phyloP scores from a whole-genome alignment of 35 echinoderm and acorn worm genomes.

The Ptychodera flava region DNA sequence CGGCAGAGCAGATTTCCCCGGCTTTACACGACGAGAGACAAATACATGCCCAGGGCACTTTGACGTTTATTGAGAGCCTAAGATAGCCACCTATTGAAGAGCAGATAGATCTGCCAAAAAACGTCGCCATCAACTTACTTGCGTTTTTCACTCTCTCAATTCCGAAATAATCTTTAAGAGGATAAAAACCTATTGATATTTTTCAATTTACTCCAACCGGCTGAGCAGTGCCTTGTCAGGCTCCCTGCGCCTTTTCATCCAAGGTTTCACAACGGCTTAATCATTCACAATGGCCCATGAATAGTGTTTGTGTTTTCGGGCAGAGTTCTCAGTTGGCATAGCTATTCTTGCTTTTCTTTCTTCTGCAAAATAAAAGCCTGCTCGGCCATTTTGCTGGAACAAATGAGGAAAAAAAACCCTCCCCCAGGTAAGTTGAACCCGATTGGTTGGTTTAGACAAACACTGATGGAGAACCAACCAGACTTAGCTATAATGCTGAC shows the following conservation, averaged over 20 bases:
- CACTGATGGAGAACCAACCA: not conserved
- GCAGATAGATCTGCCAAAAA: not conserved
- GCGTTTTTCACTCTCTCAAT: not conserved
- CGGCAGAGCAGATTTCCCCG: not conserved
- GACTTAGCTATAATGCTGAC: not conserved
- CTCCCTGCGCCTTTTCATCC: not conserved
- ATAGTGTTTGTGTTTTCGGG: not conserved
- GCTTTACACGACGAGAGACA: too few species aligned
- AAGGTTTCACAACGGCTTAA: not conserved
- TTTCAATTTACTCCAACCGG: not conserved
- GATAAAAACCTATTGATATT: not conserved
- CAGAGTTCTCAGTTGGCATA: not conserved
- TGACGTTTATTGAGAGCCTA: not conserved
- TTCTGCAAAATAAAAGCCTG: not conserved
- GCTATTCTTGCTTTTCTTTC: not conserved
- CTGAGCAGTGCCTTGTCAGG: not conserved
- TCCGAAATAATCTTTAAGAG: conserved; percentile 1
- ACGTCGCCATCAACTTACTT: not conserved
- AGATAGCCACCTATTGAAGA: not conserved
- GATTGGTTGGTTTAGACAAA: not conserved
- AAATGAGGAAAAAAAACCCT: not conserved
- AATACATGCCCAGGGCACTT: not conserved
- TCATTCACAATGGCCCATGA: not conserved
- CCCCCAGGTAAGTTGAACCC: not conserved
- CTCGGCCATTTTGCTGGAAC: not conserved